Evolutionary conservation across 2,888 invertebrate species (phyloP), one percentile per base, ranked within the genome.

Genomic region (Andrena fulva): DNA sequence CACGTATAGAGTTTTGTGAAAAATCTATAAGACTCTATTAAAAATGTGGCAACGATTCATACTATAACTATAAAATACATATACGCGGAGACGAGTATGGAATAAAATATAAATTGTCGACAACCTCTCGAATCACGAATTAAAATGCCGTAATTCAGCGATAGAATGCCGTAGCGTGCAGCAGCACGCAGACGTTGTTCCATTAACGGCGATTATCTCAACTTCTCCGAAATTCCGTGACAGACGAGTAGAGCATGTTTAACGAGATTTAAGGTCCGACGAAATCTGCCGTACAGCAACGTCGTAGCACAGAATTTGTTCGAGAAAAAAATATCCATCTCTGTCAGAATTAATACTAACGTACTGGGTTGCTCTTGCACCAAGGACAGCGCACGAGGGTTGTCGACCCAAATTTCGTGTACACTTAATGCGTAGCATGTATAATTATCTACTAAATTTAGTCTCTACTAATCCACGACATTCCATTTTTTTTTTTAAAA

Each of bases 131-230:
- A 52, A 48, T 63, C 64, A 2, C 63, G 52, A 33, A 64, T 27
- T 72, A 69, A 64, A 79, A 63, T 67, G 31, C 54, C 31, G 8
- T 59, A 62, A 56, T 68, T 80, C 77, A 72, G 71, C 48, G 50
- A 56, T 63, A 56, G 63, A 72, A 68, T 50, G 48, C 50, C 33
- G 69, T 63, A 67, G 33, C 33, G 29, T 50, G 80, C 50, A 35
- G 24, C 29, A 68, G 66, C 48, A 67, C n/a, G 70, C 66, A 70
- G 71, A 74, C 74, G 82, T 80, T 67, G 85, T 85, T 82, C 85
- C 85, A 85, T 85, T 85, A 85, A 85, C 85, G 76, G 76, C 74
- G 85, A 77, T 80, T 82, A 74, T 79, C 85, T 82, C 62, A 70
- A 84, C 72, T 84, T 85, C 72, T 12, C 82, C 70, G 82, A 76